Evolutionary conservation across 2,113 vertebrate species (phyloP).

Genomic region (Cnemophilus loriae): DNA sequence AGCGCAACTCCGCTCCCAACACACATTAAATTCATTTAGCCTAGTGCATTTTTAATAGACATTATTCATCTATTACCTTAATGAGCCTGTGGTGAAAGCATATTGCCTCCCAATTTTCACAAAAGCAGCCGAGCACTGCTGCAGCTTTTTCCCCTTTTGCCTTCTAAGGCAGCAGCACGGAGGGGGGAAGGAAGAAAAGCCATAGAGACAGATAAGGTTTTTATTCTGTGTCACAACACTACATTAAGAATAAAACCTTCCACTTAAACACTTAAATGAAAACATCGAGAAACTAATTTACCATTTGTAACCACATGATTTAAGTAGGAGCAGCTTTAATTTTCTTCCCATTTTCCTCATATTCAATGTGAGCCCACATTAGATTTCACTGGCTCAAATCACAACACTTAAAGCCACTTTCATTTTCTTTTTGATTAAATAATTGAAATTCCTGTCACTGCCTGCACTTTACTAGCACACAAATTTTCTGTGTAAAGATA

Average conservation of each 20-base stretch:
- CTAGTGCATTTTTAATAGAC: constrained; percentile 76
- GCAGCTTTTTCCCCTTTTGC: constrained; percentile 52
- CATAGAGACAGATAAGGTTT: constrained; percentile 68
- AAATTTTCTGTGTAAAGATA: constrained; percentile 82
- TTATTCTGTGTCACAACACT: constrained; percentile 84
- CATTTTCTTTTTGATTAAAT: constrained; percentile 99
- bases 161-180: constrained; percentile 58
- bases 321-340: constrained; percentile 95
- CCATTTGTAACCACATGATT: constrained; percentile 98
- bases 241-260: constrained; percentile 98
- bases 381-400: constrained; percentile 98
- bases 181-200: neutral
- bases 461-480: constrained; percentile 90
- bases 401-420: constrained; percentile 99
- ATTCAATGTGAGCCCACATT: constrained; percentile 94
- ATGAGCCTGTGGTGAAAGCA: constrained; percentile 75
- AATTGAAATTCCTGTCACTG: constrained; percentile 99
- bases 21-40: constrained; percentile 65
- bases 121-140: constrained; percentile 68
- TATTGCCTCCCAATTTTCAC: constrained; percentile 69
- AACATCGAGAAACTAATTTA: constrained; percentile 99
- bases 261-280: constrained; percentile 99
- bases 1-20: constrained; percentile 34
- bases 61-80: constrained; percentile 76
- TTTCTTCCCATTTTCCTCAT: constrained; percentile 95